phyloP scores from a whole-genome alignment of 2,888 invertebrate genomes.

The Augochlorella aurata region DNA sequence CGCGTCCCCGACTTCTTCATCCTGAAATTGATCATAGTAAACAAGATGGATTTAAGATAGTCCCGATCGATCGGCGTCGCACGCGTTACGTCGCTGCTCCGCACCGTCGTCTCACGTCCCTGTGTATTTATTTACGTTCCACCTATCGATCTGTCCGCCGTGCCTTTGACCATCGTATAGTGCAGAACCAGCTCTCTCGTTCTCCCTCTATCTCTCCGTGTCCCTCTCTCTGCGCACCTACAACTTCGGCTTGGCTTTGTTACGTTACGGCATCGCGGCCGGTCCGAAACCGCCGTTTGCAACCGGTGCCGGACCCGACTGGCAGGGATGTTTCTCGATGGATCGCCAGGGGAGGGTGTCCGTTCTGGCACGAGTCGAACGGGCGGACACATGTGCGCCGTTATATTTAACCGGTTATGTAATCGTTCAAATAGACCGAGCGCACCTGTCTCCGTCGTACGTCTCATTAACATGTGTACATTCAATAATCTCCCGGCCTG shows the following conservation, averaged over 20 bases:
- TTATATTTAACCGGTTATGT: conserved; percentile 56
- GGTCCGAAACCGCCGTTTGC: not conserved
- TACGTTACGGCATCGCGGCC: not conserved
- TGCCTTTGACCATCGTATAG: conserved; percentile 19
- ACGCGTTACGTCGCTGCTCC: not conserved
- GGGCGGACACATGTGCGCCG: conserved; percentile 17
- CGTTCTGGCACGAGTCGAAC: conserved; percentile 13
- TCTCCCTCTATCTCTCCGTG: no score
- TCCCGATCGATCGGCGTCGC: conserved; percentile 39
- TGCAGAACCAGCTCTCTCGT: conserved; percentile 2
- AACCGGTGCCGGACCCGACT: not conserved
- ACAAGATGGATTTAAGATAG: conserved; percentile 7
- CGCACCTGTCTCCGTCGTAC: conserved; percentile 12
- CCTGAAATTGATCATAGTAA: not conserved
- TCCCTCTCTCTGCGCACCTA: not conserved
- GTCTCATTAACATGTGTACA: conserved; percentile 40
- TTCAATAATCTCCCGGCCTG: conserved; percentile 34
- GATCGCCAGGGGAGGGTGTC: not conserved
- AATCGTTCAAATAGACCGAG: conserved; percentile 40
- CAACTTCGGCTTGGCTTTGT: no score
- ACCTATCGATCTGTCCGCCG: conserved; percentile 33
- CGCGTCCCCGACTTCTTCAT: not conserved
- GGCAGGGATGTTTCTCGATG: not conserved
- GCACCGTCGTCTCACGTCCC: conserved; percentile 43
- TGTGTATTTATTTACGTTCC: conserved; percentile 56